Evolutionary conservation across 2,888 invertebrate genomes (phyloP), one percentile per base, ranked within the genome.

Genomic region (Notodonta dromedarius): DNA sequence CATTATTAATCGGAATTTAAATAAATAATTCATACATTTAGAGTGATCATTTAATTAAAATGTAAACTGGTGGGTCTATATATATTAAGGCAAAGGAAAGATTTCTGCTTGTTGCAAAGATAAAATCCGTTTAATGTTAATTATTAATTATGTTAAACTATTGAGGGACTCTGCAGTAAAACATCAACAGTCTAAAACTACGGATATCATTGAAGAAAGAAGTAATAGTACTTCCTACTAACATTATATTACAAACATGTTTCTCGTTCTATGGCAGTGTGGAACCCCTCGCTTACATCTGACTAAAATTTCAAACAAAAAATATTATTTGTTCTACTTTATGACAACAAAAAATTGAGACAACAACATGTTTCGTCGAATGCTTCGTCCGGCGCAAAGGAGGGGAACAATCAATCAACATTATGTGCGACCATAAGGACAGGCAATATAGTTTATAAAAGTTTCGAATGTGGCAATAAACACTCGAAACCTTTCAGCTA

Each of bases 201-300:
- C 73, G 66, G 71, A 74, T 71, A 74, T 72, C 68, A 51, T 58
- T 57, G 60, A 35, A 39, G 35, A 6, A 35, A 6, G 11, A 35
- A 62, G 66, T 66, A 72, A 52, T 62, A 61, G 59, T 64, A 71
- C 69, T 63, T 60, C 50, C 60, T 35, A 24, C 35, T 35, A 5
- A 52, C 24, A 52, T 24, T 24, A 6, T 14, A 32, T 12, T 52
- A 78, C 74, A 77, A 78, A 80, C 74, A 82, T 70, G 72, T 76
- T 65, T 69, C 65, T 76, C 76, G 65, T 74, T 74, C 83, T 86
- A 87, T 86, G 88, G 87, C 87, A 86, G 84, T 84, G 79, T 78
- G 24, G 1, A 2, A 24, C 24, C 24, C 24, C 24, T 24, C 24
- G 24, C 24, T 24, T 24, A 24, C 24, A 24, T 2, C 24, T 24